Evolutionary conservation across 2,888 invertebrate genomes (phyloP), one percentile per base, ranked within the genome.

Genomic region (Oscheius sp.): DNA sequence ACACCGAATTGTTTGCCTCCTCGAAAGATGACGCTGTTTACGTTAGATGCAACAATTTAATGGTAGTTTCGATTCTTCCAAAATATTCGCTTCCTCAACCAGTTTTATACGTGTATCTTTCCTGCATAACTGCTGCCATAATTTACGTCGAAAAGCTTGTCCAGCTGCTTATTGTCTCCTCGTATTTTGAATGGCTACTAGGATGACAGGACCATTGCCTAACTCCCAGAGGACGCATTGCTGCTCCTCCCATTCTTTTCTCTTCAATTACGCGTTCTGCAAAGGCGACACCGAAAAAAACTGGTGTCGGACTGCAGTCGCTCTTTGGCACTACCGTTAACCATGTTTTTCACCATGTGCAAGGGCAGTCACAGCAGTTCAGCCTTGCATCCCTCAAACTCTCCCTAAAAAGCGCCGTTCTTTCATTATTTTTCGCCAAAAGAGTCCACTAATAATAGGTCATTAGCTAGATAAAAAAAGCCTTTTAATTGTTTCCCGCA

Each of bases 151-250:
- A 35, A 35, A 35, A 18, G 49, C 49, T 49, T 18, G 16, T 49
- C 49, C 49, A 49, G 16, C 49, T 49, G 16, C 16, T 49, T 49
- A 49, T 49, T 49, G 21, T 18, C n/a, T 49, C 5, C 35, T 9
- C 35, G 35, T 58, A 29, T 58, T 58, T 27, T 35, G 35, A 63
- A 45, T 29, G 63, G 63, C 43, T 25, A 63, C 45, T 63, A 21
- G 49, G 49, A 49, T 46, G 56, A 66, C 52, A 53, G 12, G 46
- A 21, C 66, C 29, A 55, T 56, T 69, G 43, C 23, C 56, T 23
- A 41, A 69, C 55, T 64, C 69, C 69, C 69, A 41, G 56, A n/a
- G 55, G 69, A 43, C 29, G n/a, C 69, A 69, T 69, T 69, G 55
- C 9, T 69, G 66, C 66, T 61, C 61, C 61, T 43, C 61, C 61